Evolutionary conservation across 2,888 invertebrate genomes (phyloP).

Genomic region (Rutpela maculata): DNA sequence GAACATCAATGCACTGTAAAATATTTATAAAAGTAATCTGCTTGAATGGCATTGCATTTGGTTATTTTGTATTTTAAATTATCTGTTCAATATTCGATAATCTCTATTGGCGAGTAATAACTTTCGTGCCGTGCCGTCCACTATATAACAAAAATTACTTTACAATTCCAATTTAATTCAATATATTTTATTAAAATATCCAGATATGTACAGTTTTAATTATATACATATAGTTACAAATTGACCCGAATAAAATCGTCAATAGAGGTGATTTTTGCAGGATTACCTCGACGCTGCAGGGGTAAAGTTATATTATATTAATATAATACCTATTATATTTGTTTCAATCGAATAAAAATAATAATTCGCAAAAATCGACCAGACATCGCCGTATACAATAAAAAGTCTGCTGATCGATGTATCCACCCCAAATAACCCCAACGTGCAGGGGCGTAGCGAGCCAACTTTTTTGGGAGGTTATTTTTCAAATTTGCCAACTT

Average conservation of each 20-base stretch:
- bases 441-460: too few species aligned
- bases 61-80: conserved; percentile 2
- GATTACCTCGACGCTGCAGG: too few species aligned
- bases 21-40: neutral
- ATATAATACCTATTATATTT: too few species aligned
- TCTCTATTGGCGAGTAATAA: neutral
- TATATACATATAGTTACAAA: neutral
- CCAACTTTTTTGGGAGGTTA: too few species aligned
- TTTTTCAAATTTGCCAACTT: too few species aligned
- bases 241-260: neutral
- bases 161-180: neutral
- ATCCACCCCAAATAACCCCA: too few species aligned
- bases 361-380: too few species aligned
- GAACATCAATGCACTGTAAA: neutral
- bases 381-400: too few species aligned
- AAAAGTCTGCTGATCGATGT: too few species aligned
- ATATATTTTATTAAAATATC: neutral
- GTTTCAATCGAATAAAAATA: too few species aligned
- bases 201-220: neutral
- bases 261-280: too few species aligned
- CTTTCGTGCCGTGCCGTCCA: neutral
- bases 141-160: neutral
- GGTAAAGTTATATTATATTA: too few species aligned
- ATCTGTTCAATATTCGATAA: neutral
- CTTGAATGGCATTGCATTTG: neutral